Base-by-base conservation (phyloP, 2,113 vertebrate species). In the Myocastor coypus region DNA sequence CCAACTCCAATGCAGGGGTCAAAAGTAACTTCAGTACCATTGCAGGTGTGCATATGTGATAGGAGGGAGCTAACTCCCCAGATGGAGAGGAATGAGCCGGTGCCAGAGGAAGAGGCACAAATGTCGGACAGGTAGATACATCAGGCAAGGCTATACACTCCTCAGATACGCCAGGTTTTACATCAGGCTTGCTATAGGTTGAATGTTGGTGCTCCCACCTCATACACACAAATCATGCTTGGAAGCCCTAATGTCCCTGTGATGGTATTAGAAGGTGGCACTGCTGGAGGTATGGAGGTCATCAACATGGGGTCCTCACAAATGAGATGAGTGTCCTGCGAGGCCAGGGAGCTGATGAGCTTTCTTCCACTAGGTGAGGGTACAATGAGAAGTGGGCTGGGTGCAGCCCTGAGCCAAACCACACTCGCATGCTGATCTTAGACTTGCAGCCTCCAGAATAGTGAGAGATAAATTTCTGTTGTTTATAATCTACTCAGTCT, bases 401-500 rank as follows among this genome's bases (percentile, higher is more conserved):
- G 24, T 68, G 40, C 34, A 50, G 28, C 16, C 55, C 57, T 50
- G 66, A 66, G 32, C 30, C 42, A 26, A 24, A 5, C 71, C 32
- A 16, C 2, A 14, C 26, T 2, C 19, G 19, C 12, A 26, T 26
- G 28, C 63, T 12, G 30, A 66, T 26, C 61, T 71, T 61, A 75
- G 40, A 17, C 91, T 78, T n/a, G 3, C 37, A 91, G 87, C 73
- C 57, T 82, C n/a, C 92, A 83, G 59, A 59, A 13, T 37, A 20
- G 50, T 28, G 57, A 87, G 87, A 94, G 55, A 82, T 66, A 86
- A 59, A 40, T 75, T 55, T 37, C 87, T 96, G 77, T 82, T 57
- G 87, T 87, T 83, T 94, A 50, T 82, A 87, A 82, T 66, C 77
- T 52, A 34, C 61, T 59, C 40, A 22, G 75, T 16, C 59, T 73